Conservation (phyloP, 2,113 vertebrate genomes). For the Rafetus swinhoei region DNA sequence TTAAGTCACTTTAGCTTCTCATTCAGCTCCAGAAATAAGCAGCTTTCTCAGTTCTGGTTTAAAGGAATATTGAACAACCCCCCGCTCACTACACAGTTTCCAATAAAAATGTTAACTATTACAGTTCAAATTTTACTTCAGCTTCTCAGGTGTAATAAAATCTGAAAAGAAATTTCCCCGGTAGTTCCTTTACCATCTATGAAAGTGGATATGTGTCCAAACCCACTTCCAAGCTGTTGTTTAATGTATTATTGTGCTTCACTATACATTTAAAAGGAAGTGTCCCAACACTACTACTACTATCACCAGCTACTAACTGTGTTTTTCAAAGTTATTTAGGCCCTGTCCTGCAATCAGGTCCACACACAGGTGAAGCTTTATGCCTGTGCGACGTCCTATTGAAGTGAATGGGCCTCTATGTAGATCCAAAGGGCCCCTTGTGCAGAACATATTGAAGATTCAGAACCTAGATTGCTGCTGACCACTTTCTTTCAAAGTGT, state of each 20-base stretch:
- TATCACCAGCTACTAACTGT: neutral
- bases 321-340: neutral
- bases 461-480: neutral
- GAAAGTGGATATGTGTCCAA: neutral
- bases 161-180: neutral
- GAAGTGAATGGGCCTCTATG: neutral
- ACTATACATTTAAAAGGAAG: neutral
- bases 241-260: neutral
- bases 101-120: neutral
- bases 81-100: neutral
- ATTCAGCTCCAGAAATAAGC: fast-evolving
- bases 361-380: neutral
- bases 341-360: neutral
- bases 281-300: neutral
- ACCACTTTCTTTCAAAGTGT: neutral
- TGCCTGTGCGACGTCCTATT: neutral
- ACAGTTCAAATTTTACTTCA: neutral
- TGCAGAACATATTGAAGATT: neutral
- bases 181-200: neutral
- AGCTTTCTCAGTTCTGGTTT: conserved; percentile 24
- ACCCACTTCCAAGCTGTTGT: neutral
- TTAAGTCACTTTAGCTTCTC: neutral
- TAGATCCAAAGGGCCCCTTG: neutral
- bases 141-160: neutral
- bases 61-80: neutral